phyloP scores from a whole-genome alignment of 2,888 invertebrate genomes.

The Tetropium fuscum region DNA sequence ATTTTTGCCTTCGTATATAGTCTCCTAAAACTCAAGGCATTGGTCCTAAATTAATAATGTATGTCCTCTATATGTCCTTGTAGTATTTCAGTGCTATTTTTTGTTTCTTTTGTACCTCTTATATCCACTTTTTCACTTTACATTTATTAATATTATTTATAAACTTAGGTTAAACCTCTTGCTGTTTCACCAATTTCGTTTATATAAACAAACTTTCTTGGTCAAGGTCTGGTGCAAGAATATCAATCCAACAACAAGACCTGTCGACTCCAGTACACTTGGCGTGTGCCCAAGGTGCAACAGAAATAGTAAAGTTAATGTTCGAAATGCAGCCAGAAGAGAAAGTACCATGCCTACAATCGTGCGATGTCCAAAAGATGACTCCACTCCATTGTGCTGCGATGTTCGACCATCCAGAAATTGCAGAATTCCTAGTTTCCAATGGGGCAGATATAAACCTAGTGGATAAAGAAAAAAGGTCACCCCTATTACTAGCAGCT shows the following conservation, averaged over 20 bases:
- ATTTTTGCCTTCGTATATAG: too few relatives aligned
- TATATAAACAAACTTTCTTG: too few relatives aligned
- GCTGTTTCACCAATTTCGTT: too few relatives aligned
- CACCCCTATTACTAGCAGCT: constrained; percentile 85
- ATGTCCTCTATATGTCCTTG: too few relatives aligned
- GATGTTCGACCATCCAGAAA: constrained; percentile 90
- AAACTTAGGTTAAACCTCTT: too few relatives aligned
- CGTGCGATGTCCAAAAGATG: constrained; percentile 88
- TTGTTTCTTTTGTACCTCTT: too few relatives aligned
- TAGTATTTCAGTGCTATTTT: too few relatives aligned
- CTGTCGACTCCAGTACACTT: constrained; percentile 90
- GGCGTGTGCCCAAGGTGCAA: constrained; percentile 85
- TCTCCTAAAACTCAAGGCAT: too few relatives aligned
- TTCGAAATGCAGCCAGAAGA: constrained; percentile 84
- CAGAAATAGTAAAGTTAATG: constrained; percentile 91
- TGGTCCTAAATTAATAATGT: too few relatives aligned
- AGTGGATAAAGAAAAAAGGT: constrained; percentile 82
- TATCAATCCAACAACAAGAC: constrained; percentile 89
- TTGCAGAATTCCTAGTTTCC: constrained; percentile 72
- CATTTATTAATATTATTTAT: too few relatives aligned
- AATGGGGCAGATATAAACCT: constrained; percentile 82
- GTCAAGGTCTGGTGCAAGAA: constrained; percentile 84
- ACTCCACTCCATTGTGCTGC: constrained; percentile 92
- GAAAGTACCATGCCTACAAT: constrained; percentile 71
- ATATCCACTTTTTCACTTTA: too few relatives aligned